phyloP scores from a whole-genome alignment of 2,888 invertebrate genomes.

The Temnothorax unifasciatus region DNA sequence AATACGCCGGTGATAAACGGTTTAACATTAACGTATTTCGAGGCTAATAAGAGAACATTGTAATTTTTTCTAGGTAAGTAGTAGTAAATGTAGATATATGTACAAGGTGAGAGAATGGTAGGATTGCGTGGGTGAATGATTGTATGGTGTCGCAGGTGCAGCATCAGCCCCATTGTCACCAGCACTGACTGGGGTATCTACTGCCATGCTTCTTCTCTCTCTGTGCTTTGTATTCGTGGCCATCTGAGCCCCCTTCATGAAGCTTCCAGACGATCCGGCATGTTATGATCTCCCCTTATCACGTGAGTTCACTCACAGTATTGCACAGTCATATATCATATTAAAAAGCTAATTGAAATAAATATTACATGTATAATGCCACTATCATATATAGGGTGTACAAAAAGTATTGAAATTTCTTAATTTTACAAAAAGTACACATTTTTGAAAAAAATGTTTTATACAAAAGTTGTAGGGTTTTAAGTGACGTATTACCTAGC shows the following conservation, averaged over 20 bases:
- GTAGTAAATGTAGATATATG: constrained; percentile 68
- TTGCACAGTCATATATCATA: constrained; percentile 74
- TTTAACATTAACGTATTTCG: constrained; percentile 45
- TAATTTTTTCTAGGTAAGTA: constrained; percentile 77
- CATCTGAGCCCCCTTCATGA: constrained; percentile 85
- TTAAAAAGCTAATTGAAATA: constrained; percentile 50
- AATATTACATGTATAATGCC: constrained; percentile 47
- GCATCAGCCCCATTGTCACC: constrained; percentile 85
- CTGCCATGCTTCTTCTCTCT: constrained; percentile 87
- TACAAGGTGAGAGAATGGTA: constrained; percentile 76
- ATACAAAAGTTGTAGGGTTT: too few relatives aligned
- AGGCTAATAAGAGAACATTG: constrained; percentile 61
- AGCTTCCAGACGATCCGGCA: constrained; percentile 85
- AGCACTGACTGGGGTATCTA: constrained; percentile 85
- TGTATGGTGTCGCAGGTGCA: constrained; percentile 86
- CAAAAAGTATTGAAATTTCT: too few relatives aligned
- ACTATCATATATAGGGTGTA: background rate
- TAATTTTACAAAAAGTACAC: too few relatives aligned
- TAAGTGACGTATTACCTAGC: too few relatives aligned
- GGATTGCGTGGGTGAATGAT: constrained; percentile 83
- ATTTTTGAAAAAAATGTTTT: too few relatives aligned
- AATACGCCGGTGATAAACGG: constrained; percentile 34
- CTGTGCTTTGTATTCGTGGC: constrained; percentile 87
- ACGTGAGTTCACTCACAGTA: constrained; percentile 85
- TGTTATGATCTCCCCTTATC: constrained; percentile 84